Percentiles rank a stretch among this genome's conserved stretches.
Evolutionary conservation across 2,888 invertebrate genomes (phyloP).

Genomic region (Folsomia candida): DNA sequence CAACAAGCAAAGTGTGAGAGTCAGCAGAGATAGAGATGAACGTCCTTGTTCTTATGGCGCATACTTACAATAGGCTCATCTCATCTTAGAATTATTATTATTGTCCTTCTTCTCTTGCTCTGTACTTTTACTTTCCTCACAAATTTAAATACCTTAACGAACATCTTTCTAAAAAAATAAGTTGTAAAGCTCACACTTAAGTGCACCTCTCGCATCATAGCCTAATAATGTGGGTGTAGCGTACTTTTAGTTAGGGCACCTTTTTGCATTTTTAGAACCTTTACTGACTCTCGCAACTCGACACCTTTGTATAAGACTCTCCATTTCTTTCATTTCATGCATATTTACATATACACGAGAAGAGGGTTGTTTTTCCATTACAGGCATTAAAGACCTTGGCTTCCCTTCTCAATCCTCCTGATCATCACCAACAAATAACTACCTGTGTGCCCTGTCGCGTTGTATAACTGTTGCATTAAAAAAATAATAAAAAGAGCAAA

Average conservation of each 20-base stretch:
- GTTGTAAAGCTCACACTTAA: background rate
- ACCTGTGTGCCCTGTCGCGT: background rate
- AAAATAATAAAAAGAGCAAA: background rate
- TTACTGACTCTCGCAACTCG: too few species aligned
- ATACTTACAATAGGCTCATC: background rate
- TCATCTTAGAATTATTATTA: background rate
- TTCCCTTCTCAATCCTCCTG: background rate
- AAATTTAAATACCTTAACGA: too few species aligned
- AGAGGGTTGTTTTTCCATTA: background rate
- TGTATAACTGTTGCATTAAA: background rate
- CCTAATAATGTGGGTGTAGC: too few species aligned
- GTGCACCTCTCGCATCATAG: background rate
- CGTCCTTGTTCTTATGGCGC: background rate
- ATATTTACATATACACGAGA: background rate
- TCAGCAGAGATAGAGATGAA: too few species aligned
- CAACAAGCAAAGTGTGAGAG: too few species aligned
- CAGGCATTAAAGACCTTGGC: background rate
- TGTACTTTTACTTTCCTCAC: too few species aligned
- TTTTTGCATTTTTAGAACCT: too few species aligned
- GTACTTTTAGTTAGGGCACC: too few species aligned
- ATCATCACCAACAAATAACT: background rate
- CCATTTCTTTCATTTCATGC: background rate
- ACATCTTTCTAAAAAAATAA: background rate
- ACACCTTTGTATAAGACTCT: background rate
- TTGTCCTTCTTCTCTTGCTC: background rate